Conservation (phyloP, 2,888 invertebrate genomes). For the Busseola fusca region DNA sequence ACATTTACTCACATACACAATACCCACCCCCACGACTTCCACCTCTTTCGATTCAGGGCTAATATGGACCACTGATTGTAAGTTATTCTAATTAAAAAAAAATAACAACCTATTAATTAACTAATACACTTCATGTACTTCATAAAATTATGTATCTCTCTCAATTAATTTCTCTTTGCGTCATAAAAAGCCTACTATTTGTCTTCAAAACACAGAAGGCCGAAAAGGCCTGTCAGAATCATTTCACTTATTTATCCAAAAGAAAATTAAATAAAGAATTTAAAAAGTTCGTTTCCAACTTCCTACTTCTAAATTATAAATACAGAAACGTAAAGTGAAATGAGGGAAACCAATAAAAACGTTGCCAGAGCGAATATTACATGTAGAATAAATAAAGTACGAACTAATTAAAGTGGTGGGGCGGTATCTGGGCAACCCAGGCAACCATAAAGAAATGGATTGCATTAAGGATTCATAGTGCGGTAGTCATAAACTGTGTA, state of each 20-base stretch:
- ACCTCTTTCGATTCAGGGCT: background rate
- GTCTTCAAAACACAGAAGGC: slow-evolving; percentile 12
- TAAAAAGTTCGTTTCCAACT: slow-evolving; percentile 31
- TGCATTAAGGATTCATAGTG: slow-evolving; percentile 51
- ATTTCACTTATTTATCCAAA: slow-evolving; percentile 28
- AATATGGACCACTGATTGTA: background rate
- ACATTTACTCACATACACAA: no score
- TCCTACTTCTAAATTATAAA: slow-evolving; percentile 42
- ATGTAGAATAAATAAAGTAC: slow-evolving; percentile 54
- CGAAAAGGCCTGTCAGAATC: slow-evolving; percentile 22
- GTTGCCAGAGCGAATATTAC: slow-evolving; percentile 45
- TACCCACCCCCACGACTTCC: no score
- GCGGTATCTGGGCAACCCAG: slow-evolving; percentile 17
- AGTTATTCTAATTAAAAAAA: background rate
- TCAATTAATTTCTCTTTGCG: background rate
- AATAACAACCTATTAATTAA: background rate
- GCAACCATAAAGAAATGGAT: slow-evolving; percentile 57
- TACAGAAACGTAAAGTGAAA: slow-evolving; percentile 33
- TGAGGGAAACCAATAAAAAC: slow-evolving; percentile 47
- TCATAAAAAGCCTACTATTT: slow-evolving; percentile 13
- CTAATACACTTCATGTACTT: background rate
- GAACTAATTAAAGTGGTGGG: slow-evolving; percentile 58
- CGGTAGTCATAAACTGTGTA: slow-evolving; percentile 54
- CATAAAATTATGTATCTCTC: background rate
- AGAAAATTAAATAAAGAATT: slow-evolving; percentile 39